These are phyloP conservation scores for Pseudococcus longispinus DNA, from an alignment of 2,888 invertebrate species.

Conservation along the genomic window DNA sequence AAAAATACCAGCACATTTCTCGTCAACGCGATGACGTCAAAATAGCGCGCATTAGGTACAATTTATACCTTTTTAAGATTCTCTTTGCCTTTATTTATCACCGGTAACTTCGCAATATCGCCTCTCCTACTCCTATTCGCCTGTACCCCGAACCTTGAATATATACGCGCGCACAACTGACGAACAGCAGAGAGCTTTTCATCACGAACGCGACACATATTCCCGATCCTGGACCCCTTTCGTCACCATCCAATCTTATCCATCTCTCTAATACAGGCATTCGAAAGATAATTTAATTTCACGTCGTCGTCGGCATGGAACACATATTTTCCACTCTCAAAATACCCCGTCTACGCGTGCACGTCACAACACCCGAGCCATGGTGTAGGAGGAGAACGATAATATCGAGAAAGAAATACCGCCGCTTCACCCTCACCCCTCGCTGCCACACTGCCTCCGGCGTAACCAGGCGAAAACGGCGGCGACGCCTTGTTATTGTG, in stretches of 20 bases:
- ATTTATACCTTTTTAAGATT: neutral
- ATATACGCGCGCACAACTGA: neutral
- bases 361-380: neutral
- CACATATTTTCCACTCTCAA: neutral
- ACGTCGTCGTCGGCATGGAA: neutral
- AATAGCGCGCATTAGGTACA: neutral
- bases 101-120: neutral
- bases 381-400: neutral
- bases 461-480: neutral
- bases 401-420: neutral
- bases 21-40: constrained; percentile 16
- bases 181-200: neutral
- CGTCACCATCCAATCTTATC: neutral
- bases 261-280: neutral
- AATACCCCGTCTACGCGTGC: neutral
- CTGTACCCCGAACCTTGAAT: neutral
- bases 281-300: neutral
- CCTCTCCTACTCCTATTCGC: neutral
- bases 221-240: no score
- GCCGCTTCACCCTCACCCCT: neutral
- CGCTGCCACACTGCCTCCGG: neutral
- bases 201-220: neutral
- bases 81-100: neutral
- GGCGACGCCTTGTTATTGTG: neutral
- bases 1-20: neutral